phyloP scores from a whole-genome alignment of 2,888 invertebrate genomes.

The Trachelus stipa region DNA sequence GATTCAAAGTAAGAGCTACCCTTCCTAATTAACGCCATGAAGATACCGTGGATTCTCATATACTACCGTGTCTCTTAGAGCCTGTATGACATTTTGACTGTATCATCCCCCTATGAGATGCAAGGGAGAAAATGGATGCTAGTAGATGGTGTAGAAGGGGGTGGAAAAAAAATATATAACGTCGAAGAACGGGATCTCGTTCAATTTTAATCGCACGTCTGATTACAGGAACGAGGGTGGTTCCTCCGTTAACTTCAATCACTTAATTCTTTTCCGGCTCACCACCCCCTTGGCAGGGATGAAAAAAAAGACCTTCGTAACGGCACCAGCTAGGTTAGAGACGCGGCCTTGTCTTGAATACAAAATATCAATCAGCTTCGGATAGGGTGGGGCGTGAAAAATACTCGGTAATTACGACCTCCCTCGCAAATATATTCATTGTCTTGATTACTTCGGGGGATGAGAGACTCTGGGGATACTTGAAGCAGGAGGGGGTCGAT shows the following conservation, averaged over 20 bases:
- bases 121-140: too few species aligned
- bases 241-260: conserved; percentile 19
- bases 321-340: conserved; percentile 7
- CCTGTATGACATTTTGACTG: too few species aligned
- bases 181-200: too few species aligned
- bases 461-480: conserved; percentile 13
- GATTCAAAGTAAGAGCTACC: conserved; percentile 8
- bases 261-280: conserved; percentile 27
- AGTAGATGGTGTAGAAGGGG: neutral
- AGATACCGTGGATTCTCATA: too few species aligned
- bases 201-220: too few species aligned
- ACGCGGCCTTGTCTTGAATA: conserved; percentile 51
- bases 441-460: conserved; percentile 46
- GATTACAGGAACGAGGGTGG: too few species aligned
- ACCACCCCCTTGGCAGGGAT: conserved; percentile 17
- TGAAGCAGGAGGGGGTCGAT: too few species aligned
- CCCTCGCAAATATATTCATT: conserved; percentile 54
- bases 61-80: too few species aligned
- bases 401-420: conserved; percentile 62
- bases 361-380: conserved; percentile 64
- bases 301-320: conserved; percentile 13
- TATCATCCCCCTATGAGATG: too few species aligned
- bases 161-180: neutral
- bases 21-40: neutral
- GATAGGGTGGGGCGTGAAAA: conserved; percentile 53